These are phyloP conservation scores for Tympanuchus pallidicinctus DNA, from an alignment of 2,113 vertebrate species.

Conservation along the genomic window DNA sequence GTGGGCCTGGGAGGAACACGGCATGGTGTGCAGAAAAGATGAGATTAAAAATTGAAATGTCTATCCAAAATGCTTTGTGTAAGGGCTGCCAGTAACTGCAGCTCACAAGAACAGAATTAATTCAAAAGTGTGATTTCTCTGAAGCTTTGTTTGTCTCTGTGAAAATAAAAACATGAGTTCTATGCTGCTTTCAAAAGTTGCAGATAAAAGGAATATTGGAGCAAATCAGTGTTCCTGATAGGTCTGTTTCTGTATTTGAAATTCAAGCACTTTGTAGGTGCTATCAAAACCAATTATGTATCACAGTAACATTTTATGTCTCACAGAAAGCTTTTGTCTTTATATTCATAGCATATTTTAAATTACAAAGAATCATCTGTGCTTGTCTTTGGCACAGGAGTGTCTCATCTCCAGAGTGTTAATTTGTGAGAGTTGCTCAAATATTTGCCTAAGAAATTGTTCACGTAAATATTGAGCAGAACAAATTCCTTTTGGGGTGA, in stretches of 20 bases:
- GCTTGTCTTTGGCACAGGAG: not conserved
- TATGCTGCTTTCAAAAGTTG: not conserved
- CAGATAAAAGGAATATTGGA: not conserved
- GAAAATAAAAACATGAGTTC: not conserved
- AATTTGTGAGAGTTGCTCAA: not conserved
- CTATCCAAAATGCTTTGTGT: conserved; percentile 12
- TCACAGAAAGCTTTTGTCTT: not conserved
- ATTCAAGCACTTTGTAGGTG: conserved; percentile 6
- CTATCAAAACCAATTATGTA: conserved; percentile 42
- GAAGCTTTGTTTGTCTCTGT: conserved; percentile 9
- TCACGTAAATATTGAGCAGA: not conserved
- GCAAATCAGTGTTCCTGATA: not conserved
- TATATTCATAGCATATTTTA: conserved; percentile 4
- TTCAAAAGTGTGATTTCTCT: conserved; percentile 14
- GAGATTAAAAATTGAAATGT: conserved; percentile 71
- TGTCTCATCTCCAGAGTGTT: not conserved
- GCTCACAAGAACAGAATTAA: conserved; percentile 47
- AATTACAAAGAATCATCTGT: not conserved
- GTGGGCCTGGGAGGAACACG: conserved; percentile 56
- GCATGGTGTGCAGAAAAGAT: not conserved
- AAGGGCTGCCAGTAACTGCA: conserved; percentile 46
- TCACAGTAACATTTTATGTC: conserved; percentile 22
- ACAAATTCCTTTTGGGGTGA: not conserved
- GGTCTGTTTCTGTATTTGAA: not conserved
- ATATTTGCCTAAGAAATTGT: conserved; percentile 26